phyloP scores from a whole-genome alignment of 1,140 invertebrate genomes.

The Camponotus vicinus region DNA sequence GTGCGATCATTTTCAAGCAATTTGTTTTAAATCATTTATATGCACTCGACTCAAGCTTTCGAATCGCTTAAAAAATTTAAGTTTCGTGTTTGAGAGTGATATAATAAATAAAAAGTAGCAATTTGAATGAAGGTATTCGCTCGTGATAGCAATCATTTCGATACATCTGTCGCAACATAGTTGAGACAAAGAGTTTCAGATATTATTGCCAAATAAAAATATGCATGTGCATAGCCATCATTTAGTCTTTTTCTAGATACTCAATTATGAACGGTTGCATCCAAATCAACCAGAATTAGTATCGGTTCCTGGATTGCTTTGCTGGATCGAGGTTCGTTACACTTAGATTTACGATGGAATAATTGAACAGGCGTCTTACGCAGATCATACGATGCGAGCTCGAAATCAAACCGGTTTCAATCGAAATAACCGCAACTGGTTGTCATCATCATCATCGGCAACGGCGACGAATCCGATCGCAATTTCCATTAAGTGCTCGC shows the following conservation, averaged over 20 bases:
- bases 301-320: background rate
- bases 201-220: conserved; percentile 8
- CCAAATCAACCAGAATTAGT: conserved; percentile 19
- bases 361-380: conserved; percentile 77
- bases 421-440: conserved; percentile 58
- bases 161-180: conserved; percentile 25
- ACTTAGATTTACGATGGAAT: conserved; percentile 78
- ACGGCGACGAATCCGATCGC: conserved; percentile 25
- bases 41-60: background rate
- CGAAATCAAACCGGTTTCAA: conserved; percentile 78
- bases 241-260: conserved; percentile 11
- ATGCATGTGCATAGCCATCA: background rate
- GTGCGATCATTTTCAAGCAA: background rate
- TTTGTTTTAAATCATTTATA: background rate
- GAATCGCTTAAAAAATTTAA: background rate
- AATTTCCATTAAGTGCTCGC: conserved; percentile 20
- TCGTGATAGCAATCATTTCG: background rate
- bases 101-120: background rate
- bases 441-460: conserved; percentile 28
- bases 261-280: conserved; percentile 46
- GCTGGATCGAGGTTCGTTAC: conserved; percentile 48
- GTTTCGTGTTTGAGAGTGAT: background rate
- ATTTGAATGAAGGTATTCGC: conserved; percentile 19
- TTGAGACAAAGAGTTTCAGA: conserved; percentile 3
- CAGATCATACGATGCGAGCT: conserved; percentile 63